These are phyloP conservation scores for Callipepla squamata DNA, from an alignment of 2,113 vertebrate species.

Conservation along the genomic window DNA sequence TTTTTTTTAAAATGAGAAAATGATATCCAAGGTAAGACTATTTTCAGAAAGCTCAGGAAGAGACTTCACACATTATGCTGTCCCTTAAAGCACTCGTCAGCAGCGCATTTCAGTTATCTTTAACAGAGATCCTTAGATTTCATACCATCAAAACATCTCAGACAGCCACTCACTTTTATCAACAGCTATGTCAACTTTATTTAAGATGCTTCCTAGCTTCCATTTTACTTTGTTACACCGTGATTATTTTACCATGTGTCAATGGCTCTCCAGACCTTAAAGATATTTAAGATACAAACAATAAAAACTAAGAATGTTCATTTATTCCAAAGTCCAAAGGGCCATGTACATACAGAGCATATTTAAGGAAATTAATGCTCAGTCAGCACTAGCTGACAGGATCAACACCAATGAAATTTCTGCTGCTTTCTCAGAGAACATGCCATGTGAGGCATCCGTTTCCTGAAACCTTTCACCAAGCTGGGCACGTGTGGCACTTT, in stretches of 20 bases:
- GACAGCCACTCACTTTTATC: neutral
- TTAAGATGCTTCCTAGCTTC: neutral
- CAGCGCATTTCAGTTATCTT: neutral
- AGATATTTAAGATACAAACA: neutral
- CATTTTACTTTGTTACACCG: neutral
- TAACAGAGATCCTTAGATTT: neutral
- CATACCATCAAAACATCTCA: neutral
- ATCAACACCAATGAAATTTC: slow-evolving; percentile 28
- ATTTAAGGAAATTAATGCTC: neutral
- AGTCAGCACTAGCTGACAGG: neutral
- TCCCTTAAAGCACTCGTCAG: neutral
- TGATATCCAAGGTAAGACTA: neutral
- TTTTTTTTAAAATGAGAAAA: neutral
- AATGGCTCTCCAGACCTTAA: neutral
- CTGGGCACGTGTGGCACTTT: slow-evolving; percentile 9
- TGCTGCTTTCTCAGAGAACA: slow-evolving; percentile 21
- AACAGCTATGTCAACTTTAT: neutral
- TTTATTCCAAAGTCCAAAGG: neutral
- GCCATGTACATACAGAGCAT: neutral
- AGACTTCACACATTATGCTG: neutral
- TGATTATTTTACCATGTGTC: neutral
- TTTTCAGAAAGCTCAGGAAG: neutral
- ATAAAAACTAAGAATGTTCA: neutral
- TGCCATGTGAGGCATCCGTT: neutral
- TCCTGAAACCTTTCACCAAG: slow-evolving; percentile 49